These are phyloP conservation scores for Botia kubotai DNA, from an alignment of 2,797 vertebrate species.

Conservation along the genomic window DNA sequence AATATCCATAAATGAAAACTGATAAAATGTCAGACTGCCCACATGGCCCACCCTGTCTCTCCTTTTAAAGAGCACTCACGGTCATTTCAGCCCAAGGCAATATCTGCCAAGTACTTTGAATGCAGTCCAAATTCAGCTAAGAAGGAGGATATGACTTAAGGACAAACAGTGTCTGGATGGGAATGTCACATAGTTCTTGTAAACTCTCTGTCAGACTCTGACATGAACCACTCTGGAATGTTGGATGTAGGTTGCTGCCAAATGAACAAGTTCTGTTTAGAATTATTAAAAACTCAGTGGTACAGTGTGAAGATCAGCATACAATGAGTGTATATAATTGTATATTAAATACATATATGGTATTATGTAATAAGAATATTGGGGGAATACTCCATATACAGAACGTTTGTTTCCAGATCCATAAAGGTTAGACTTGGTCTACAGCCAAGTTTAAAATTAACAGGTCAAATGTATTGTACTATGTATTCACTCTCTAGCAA, in stretches of 20 bases:
- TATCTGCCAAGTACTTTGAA: constrained; percentile 53
- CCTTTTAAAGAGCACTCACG: constrained; percentile 50
- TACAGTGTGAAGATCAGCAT: not conserved
- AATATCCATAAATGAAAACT: not conserved
- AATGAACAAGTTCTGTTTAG: constrained; percentile 48
- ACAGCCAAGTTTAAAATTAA: constrained; percentile 1
- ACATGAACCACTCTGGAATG: constrained; percentile 62
- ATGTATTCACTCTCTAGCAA: constrained; percentile 7
- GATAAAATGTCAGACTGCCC: not conserved
- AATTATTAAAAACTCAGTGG: not conserved
- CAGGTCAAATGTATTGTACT: not conserved
- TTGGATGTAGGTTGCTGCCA: constrained; percentile 30
- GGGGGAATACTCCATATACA: not conserved
- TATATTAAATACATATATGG: not conserved
- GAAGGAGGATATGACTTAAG: constrained; percentile 54
- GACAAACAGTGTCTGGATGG: constrained; percentile 68
- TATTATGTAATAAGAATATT: not conserved
- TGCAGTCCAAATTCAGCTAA: constrained; percentile 55
- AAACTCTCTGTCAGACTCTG: constrained; percentile 54
- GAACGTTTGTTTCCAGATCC: not conserved
- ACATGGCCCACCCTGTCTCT: constrained; percentile 22
- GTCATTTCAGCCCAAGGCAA: constrained; percentile 12
- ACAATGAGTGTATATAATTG: not conserved
- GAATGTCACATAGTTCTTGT: constrained; percentile 65
- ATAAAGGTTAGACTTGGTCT: not conserved